Percentiles rank a stretch among this genome's conserved stretches.
Conservation (phyloP, 2,797 vertebrate species). For the Lutjanus campechanus region DNA sequence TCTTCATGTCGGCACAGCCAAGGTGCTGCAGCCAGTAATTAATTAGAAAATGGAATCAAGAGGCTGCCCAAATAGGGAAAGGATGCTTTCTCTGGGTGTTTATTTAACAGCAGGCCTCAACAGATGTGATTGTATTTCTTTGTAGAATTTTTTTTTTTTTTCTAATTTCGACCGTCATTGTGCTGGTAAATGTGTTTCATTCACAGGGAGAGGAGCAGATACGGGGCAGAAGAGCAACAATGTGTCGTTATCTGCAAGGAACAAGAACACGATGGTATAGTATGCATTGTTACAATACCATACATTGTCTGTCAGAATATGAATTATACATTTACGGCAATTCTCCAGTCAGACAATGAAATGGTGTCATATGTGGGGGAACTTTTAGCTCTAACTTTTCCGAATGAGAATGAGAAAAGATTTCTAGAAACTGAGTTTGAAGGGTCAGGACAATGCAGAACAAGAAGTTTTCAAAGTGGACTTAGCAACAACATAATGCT, state of each 20-base stretch:
- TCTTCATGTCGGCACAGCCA: slow-evolving; percentile 61
- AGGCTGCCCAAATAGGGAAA: slow-evolving; percentile 28
- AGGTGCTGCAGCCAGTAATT: slow-evolving; percentile 60
- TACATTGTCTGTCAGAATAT: slow-evolving; percentile 42
- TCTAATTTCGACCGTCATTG: slow-evolving; percentile 4
- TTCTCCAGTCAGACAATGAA: slow-evolving; percentile 43
- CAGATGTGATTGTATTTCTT: slow-evolving; percentile 45
- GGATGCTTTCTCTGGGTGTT: slow-evolving; percentile 42
- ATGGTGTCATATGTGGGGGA: slow-evolving; percentile 8
- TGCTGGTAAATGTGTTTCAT: slow-evolving; percentile 34
- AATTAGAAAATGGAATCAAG: slow-evolving; percentile 71
- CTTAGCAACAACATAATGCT: slow-evolving; percentile 1
- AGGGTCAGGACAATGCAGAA: slow-evolving; percentile 33
- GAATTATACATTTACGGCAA: slow-evolving; percentile 42
- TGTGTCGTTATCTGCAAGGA: slow-evolving; percentile 26
- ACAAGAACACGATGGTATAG: slow-evolving; percentile 13
- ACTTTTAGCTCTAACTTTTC: slow-evolving; percentile 27
- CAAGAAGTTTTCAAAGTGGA: slow-evolving; percentile 34
- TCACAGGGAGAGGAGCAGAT: slow-evolving; percentile 14
- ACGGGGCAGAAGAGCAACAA: slow-evolving; percentile 14
- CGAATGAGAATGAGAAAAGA: slow-evolving; percentile 31
- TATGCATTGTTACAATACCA: slow-evolving; percentile 2
- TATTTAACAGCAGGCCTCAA: slow-evolving; percentile 35
- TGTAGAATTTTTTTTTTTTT: slow-evolving; percentile 4
- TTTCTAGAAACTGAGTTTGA: slow-evolving; percentile 25